Evolutionary conservation across 2,888 invertebrate genomes (phyloP).

Genomic region (Gymnoscelis rufifasciata): DNA sequence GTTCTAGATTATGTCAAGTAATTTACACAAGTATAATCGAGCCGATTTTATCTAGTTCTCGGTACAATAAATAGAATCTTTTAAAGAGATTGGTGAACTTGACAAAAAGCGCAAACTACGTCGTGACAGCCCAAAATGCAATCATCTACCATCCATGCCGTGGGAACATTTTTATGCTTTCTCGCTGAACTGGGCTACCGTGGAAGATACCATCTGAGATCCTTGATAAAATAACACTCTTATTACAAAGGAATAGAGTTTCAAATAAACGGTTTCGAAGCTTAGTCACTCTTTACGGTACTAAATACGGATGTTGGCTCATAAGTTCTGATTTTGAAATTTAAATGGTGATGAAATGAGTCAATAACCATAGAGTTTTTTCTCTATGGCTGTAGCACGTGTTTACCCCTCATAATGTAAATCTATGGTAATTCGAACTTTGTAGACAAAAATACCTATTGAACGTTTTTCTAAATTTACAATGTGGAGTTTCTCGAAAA

Average conservation of each 20-base stretch:
- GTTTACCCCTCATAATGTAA: too few species aligned
- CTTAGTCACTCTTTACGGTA: conserved; percentile 42
- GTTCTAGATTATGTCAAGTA: too few species aligned
- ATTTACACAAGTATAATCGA: too few species aligned
- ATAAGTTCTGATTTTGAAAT: conserved; percentile 14
- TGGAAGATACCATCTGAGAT: conserved; percentile 67
- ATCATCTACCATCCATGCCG: conserved; percentile 44
- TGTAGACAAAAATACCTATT: too few species aligned
- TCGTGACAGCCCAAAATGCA: conserved; percentile 30
- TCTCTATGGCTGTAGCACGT: too few species aligned
- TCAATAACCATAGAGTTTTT: conserved; percentile 14
- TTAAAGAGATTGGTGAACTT: conserved; percentile 2
- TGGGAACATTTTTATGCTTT: conserved; percentile 75
- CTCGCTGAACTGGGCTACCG: conserved; percentile 65
- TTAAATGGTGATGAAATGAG: conserved; percentile 29
- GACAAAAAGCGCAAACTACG: conserved; percentile 17
- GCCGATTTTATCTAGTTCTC: too few species aligned
- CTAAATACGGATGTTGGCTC: conserved; percentile 26
- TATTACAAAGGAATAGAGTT: conserved; percentile 17
- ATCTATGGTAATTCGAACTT: too few species aligned
- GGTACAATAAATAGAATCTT: neutral
- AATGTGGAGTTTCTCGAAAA: too few species aligned
- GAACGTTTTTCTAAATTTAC: too few species aligned
- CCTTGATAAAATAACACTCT: conserved; percentile 49
- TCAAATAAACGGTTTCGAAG: conserved; percentile 4